These are phyloP conservation scores for Zootermopsis nevadensis DNA, from an alignment of 2,888 invertebrate species.

Conservation along the genomic window DNA sequence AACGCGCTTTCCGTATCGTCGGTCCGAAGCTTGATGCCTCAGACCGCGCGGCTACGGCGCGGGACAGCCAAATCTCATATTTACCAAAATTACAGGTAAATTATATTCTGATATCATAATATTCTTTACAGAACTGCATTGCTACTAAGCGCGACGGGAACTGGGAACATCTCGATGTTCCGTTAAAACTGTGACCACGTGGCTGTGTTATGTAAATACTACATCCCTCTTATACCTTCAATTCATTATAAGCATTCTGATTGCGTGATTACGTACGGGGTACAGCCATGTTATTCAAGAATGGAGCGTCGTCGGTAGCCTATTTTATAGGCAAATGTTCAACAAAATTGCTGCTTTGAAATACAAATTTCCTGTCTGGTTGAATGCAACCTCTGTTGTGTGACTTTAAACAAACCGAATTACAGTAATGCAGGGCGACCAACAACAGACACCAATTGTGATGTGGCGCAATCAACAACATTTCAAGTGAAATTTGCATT, in stretches of 20 bases:
- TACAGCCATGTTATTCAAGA: background rate
- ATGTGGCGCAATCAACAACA: background rate
- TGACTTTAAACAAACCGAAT: background rate
- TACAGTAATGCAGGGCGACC: background rate
- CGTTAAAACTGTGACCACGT: background rate
- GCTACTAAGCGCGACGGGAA: background rate
- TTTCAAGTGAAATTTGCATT: background rate
- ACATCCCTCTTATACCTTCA: background rate
- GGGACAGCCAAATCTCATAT: too few species aligned
- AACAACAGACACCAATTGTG: background rate
- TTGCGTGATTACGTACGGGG: background rate
- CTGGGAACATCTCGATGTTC: background rate
- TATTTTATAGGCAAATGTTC: background rate
- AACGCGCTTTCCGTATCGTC: too few species aligned
- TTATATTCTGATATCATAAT: too few species aligned
- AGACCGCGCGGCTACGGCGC: too few species aligned
- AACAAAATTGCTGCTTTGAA: background rate
- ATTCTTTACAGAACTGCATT: too few species aligned
- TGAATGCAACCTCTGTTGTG: background rate
- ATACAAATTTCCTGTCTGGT: background rate
- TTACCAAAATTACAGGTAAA: too few species aligned
- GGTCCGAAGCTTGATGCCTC: too few species aligned
- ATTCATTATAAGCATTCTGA: background rate
- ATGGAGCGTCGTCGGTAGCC: background rate
- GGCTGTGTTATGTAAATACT: background rate